Percentiles rank a stretch among this genome's conserved stretches.
phyloP scores from a whole-genome alignment of 2,113 vertebrate species.

The Thamnophis sirtalis region DNA sequence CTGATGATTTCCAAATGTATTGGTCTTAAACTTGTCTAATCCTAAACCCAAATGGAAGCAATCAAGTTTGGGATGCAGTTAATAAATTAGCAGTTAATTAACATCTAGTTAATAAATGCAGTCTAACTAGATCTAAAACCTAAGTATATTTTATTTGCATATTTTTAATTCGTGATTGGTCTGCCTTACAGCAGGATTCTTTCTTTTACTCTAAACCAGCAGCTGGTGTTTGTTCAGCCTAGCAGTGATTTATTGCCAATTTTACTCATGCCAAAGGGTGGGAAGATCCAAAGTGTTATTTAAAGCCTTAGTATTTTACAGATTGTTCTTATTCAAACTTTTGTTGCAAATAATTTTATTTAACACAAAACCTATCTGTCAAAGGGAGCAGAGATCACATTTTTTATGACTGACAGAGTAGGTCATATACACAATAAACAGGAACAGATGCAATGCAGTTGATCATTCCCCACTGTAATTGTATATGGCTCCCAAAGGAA shows the following conservation, averaged over 20 bases:
- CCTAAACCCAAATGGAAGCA: not conserved
- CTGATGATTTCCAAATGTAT: not conserved
- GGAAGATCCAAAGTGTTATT: not conserved
- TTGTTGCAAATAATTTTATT: slow-evolving; percentile 21
- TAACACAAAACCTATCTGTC: slow-evolving; percentile 16
- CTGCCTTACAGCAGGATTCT: not conserved
- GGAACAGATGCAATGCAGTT: slow-evolving; percentile 50
- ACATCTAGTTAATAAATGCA: not conserved
- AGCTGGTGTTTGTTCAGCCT: slow-evolving; percentile 9
- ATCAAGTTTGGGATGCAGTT: not conserved
- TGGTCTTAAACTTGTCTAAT: not conserved
- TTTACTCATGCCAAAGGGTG: not conserved
- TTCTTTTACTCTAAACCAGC: not conserved
- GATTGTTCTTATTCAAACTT: not conserved
- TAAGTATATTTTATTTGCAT: not conserved
- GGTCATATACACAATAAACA: slow-evolving; percentile 54
- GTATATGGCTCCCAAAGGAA: slow-evolving; percentile 43
- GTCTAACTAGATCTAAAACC: not conserved
- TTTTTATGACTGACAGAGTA: slow-evolving; percentile 33
- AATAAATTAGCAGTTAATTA: not conserved
- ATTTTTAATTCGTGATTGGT: not conserved
- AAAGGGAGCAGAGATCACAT: not conserved
- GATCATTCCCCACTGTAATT: slow-evolving; percentile 46
- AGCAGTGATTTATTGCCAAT: not conserved
- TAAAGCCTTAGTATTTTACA: not conserved